Evolutionary conservation across 2,797 vertebrate genomes (phyloP), one percentile per base, ranked within the genome.

Genomic region (Hemibagrus guttatus): DNA sequence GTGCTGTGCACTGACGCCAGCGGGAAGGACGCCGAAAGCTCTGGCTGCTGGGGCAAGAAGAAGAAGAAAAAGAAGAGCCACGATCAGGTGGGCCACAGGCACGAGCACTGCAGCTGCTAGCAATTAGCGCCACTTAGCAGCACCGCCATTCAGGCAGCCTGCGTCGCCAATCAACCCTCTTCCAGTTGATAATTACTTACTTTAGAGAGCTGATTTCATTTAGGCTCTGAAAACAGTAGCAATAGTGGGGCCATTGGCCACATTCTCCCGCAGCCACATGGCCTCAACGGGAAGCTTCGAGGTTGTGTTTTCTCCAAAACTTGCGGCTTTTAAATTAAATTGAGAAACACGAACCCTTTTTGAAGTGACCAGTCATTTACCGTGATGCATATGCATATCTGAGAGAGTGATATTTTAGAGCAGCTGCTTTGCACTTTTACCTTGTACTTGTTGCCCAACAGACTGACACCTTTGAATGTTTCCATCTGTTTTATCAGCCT

Each of bases 1-100:
- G 96, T 99, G 93, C 94, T 99, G 69, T 99, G 96, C 85, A 95
- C 97, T 35, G 98, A 99, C 92, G 96, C 96, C 85, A 96, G 96
- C 0, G 97, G 97, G 89, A 98, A 99, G 92, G 98, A 99, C 0
- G 74, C 95, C 0, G 98, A 99, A 94, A 99, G 98, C 92, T 99
- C 98, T 0, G 98, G 98, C 66, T 99, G 98, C 93, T 99, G 98
- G 98, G 98, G 98, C 83, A 99, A 99, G 94, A 99, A 99, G 93
- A 99, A 99, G 95, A 99, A 99, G 97, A 99, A 99, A 94, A 99
- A 99, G 98, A 99, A 99, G 95, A 97, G 97, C 11, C 97, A 99
- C 85, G 98, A 99, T 92, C 98, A 99, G 98, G 98, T 99, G 94
- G 95, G 93, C 26, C 79, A 81, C 63, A 74, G 84, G 63, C 75